Evolutionary conservation across 2,888 invertebrate species (phyloP).

Genomic region (Dasypolia templi): DNA sequence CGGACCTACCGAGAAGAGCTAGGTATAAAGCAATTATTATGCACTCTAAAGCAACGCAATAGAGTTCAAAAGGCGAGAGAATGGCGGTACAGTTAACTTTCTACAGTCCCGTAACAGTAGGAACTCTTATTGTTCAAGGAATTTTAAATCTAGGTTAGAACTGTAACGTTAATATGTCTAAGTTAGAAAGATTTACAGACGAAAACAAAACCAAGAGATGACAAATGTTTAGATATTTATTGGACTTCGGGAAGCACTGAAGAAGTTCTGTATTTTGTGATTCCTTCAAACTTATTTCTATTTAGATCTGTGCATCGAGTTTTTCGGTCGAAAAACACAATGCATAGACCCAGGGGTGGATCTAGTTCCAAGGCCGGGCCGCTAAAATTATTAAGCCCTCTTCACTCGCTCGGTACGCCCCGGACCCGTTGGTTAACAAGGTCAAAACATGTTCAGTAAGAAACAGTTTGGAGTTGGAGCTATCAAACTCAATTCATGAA

Average conservation of each 20-base stretch:
- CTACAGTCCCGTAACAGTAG: constrained; percentile 11
- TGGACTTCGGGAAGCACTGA: neutral
- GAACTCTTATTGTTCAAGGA: constrained; percentile 52
- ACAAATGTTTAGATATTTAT: constrained; percentile 5
- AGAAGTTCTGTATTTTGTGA: neutral
- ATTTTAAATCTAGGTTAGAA: constrained; percentile 48
- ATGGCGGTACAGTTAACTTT: constrained; percentile 3
- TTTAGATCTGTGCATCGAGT: neutral
- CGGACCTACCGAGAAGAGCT: neutral
- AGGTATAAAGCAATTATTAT: neutral
- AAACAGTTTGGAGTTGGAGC: too few species aligned
- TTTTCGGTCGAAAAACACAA: too few species aligned
- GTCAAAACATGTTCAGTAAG: too few species aligned
- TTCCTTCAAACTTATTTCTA: neutral
- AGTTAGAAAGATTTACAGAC: constrained; percentile 15
- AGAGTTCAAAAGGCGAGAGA: constrained; percentile 31
- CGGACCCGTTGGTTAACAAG: too few species aligned
- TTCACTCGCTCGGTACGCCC: too few species aligned
- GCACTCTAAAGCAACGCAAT: constrained; percentile 20
- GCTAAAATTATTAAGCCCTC: too few species aligned
- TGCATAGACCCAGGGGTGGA: too few species aligned
- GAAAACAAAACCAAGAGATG: constrained; percentile 11
- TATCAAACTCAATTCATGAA: too few species aligned
- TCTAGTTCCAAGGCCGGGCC: too few species aligned
- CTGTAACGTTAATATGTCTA: constrained; percentile 25